Base-by-base conservation (phyloP, 2,113 vertebrate genomes). In the Halichoeres trimaculatus region DNA sequence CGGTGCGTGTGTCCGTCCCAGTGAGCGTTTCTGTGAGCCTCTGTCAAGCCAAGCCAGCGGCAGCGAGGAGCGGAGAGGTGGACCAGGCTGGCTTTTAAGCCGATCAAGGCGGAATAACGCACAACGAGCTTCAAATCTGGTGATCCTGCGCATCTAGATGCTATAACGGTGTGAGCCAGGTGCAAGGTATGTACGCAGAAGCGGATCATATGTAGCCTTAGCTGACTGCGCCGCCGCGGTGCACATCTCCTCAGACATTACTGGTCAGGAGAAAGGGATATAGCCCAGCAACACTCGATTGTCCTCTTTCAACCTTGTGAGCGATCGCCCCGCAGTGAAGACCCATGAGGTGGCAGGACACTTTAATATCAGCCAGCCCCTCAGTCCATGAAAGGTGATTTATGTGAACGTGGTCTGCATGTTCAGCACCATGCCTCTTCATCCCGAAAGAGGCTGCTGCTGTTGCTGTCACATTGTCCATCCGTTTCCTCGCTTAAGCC, bases 31-130 rank as follows among this genome's bases (percentile, higher is more conserved):
- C 70, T 60, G 65, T 80, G 88, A 74, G 80, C 53, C 61, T 73
- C 80, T 70, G 76, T 85, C 85, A 67, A 84, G 73, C 76, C 72
- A 47, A 77, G 85, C 69, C 67, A 88, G 70, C 86, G 74, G 53
- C 65, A 41, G 68, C n/a, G 81, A 74, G 62, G 47, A 78, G 77
- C 59, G 48, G 78, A 65, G 80, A 70, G 59, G 64, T 34, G 62
- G 79, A 83, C 68, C 86, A 43, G 80, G 88, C 80, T 74, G 58
- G 71, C 74, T 60, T 78, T 4, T 90, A 95, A 94, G 88, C 92
- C 90, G 92, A 93, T 95, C 93, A 94, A 83, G 87, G 90, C 85
- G 92, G 87, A 83, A 87, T 78, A 70, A 84, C 76, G 63, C 75
- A 67, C 80, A 70, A 50, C 78, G 59, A 83, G 74, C 34, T 89